These are phyloP conservation scores for Chloroclystis v-ata DNA, from an alignment of 2,888 invertebrate genomes.

Conservation along the genomic window DNA sequence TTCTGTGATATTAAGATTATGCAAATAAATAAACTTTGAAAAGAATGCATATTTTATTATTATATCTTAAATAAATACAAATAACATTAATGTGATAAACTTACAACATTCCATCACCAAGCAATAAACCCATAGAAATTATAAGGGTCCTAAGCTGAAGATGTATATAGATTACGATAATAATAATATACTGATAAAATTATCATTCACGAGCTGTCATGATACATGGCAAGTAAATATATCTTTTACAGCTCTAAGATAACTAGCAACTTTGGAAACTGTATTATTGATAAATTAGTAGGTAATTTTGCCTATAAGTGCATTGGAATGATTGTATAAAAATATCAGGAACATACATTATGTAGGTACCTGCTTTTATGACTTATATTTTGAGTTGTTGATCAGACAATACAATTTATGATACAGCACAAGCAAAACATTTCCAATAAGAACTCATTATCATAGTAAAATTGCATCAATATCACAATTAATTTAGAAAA, in stretches of 20 bases:
- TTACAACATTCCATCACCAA: conserved; percentile 66
- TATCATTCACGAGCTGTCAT: not conserved
- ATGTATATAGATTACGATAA: conserved; percentile 7
- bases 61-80: conserved; percentile 68
- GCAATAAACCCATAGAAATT: conserved; percentile 31
- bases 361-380: too few relatives aligned
- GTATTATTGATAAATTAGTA: not conserved
- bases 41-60: conserved; percentile 65
- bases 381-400: too few relatives aligned
- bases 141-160: conserved; percentile 21
- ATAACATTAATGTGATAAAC: conserved; percentile 57
- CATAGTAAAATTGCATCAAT: not conserved
- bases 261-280: not conserved
- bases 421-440: too few relatives aligned
- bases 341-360: conserved; percentile 3
- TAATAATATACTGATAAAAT: not conserved
- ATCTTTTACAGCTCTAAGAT: not conserved
- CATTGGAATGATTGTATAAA: conserved; percentile 24
- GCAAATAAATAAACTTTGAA: conserved; percentile 29
- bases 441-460: not conserved
- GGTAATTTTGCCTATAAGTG: not conserved
- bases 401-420: too few relatives aligned
- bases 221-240: not conserved
- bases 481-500: not conserved
- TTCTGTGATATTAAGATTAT: not conserved